phyloP scores from a whole-genome alignment of 2,113 vertebrate genomes.

The Eurystomus gularis region DNA sequence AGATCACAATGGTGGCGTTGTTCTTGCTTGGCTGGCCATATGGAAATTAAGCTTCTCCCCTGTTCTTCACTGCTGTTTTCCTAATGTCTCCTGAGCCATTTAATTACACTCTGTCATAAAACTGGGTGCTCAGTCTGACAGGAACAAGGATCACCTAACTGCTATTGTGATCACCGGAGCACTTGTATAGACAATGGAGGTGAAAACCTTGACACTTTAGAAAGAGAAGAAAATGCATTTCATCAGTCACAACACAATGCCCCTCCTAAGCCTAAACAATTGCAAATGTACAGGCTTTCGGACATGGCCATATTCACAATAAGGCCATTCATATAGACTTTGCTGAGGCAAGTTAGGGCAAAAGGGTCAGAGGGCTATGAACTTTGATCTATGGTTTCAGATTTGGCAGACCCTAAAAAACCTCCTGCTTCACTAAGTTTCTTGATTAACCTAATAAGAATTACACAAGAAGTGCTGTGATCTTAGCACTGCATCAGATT shows the following conservation, averaged over 20 bases:
- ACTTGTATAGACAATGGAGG: conserved; percentile 27
- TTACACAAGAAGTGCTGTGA: conserved; percentile 53
- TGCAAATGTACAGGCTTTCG: conserved; percentile 54
- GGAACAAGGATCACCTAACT: conserved; percentile 65
- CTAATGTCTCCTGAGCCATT: conserved; percentile 56
- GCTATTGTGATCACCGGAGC: conserved; percentile 14
- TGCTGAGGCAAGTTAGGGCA: conserved; percentile 46
- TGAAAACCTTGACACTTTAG: conserved; percentile 27
- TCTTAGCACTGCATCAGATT: conserved; percentile 60
- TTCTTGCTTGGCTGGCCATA: conserved; percentile 69
- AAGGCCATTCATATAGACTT: conserved; percentile 44
- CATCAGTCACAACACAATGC: conserved; percentile 23
- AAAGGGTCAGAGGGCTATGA: conserved; percentile 60
- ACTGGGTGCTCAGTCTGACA: not conserved
- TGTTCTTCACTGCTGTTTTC: conserved; percentile 28
- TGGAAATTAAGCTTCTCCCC: conserved; percentile 57
- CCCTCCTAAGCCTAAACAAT: conserved; percentile 53
- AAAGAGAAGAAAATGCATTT: conserved; percentile 57
- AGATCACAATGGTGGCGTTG: conserved; percentile 44
- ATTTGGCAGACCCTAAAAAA: conserved; percentile 61
- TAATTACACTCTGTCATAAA: conserved; percentile 71
- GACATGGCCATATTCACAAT: conserved; percentile 43
- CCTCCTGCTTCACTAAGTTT: conserved; percentile 70
- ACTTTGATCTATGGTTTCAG: conserved; percentile 69
- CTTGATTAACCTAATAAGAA: conserved; percentile 70